phyloP scores from a whole-genome alignment of 2,113 vertebrate genomes.

The Urocitellus parryii region DNA sequence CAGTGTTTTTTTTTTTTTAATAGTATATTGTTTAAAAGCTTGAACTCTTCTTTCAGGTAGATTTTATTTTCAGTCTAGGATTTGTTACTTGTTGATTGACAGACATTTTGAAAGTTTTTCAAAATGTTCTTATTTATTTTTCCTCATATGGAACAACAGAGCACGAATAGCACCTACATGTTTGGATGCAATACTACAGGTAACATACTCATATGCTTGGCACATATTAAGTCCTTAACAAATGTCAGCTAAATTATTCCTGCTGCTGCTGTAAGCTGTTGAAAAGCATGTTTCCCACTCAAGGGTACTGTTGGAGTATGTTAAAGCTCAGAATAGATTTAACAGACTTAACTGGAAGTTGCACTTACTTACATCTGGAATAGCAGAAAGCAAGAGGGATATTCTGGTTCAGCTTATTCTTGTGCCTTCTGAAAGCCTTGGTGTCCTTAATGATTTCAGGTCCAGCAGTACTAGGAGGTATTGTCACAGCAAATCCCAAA shows the following conservation, averaged over 20 bases:
- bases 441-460: not conserved
- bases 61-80: not conserved
- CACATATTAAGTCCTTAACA: not conserved
- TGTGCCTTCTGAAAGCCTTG: not conserved
- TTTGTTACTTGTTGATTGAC: not conserved
- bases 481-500: not conserved
- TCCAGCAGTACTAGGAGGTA: not conserved
- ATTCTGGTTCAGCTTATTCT: not conserved
- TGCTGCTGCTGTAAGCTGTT: not conserved
- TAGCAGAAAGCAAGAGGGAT: not conserved
- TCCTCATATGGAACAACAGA: not conserved
- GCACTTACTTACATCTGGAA: not conserved
- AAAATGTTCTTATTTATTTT: not conserved
- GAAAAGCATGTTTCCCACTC: not conserved
- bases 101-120: not conserved
- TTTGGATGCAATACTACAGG: not conserved
- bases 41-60: not conserved
- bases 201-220: not conserved
- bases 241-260: not conserved
- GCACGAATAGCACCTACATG: not conserved
- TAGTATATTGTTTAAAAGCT: not conserved
- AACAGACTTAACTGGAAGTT: not conserved
- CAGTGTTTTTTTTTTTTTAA: not conserved
- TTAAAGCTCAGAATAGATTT: not conserved
- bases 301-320: not conserved